Conservation (phyloP, 1,140 invertebrate species). For the Drosophila seguyi region DNA sequence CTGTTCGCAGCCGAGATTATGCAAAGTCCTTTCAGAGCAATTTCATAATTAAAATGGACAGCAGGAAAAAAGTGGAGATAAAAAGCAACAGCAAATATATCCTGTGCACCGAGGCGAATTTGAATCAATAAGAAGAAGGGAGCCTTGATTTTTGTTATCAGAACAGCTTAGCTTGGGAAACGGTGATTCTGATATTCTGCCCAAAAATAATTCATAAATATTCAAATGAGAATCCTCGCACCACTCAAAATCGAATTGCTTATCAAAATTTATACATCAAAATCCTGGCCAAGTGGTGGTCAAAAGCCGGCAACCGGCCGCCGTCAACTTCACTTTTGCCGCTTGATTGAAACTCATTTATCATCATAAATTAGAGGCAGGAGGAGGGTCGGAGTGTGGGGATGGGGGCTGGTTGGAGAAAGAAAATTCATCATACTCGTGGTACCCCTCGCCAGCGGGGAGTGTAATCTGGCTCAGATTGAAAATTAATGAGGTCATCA, state of each 20-base stretch:
- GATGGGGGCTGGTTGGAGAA: background rate
- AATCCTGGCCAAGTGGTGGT: slow-evolving; percentile 62
- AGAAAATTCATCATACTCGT: slow-evolving; percentile 75
- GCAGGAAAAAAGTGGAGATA: background rate
- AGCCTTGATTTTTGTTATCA: slow-evolving; percentile 22
- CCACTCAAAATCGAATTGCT: slow-evolving; percentile 70
- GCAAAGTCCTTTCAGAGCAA: slow-evolving; percentile 17
- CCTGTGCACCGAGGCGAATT: slow-evolving; percentile 9
- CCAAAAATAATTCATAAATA: slow-evolving; percentile 69
- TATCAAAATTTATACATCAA: slow-evolving; percentile 71
- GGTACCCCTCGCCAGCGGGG: background rate
- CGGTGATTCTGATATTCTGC: slow-evolving; percentile 8
- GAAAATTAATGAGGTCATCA: slow-evolving; percentile 85
- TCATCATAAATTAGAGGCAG: slow-evolving; percentile 78
- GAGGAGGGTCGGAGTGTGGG: background rate
- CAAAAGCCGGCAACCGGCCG: slow-evolving; percentile 35
- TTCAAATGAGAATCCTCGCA: slow-evolving; percentile 73
- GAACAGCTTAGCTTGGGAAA: background rate
- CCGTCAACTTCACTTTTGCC: slow-evolving; percentile 73
- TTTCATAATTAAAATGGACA: slow-evolving; percentile 33
- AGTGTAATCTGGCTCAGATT: slow-evolving; percentile 81
- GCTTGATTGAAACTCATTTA: slow-evolving; percentile 85
- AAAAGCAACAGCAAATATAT: slow-evolving; percentile 1
- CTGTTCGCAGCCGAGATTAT: slow-evolving; percentile 27
- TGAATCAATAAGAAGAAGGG: slow-evolving; percentile 19